Evolutionary conservation across 2,113 vertebrate genomes (phyloP), one percentile per base, ranked within the genome.

Genomic region (Camelus dromedarius): DNA sequence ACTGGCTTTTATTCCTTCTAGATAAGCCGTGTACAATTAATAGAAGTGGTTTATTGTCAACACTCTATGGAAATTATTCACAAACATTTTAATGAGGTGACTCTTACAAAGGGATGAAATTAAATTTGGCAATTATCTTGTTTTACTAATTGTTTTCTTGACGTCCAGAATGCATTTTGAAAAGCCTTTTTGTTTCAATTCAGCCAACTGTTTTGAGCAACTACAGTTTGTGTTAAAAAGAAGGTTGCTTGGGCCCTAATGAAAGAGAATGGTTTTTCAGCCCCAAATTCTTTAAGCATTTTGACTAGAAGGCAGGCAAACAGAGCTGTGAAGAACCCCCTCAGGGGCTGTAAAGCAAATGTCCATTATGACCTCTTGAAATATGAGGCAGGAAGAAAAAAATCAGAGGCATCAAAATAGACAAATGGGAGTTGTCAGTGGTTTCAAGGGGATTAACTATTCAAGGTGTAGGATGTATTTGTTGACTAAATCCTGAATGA

Each of bases 51-150:
- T 96, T 95, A 66, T 89, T 48, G 11, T 48, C 20, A 93, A 30
- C 5, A 85, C 3, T 75, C 42, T n/a, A 14, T 66, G 42, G 60
- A 32, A 56, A 87, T 66, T 92, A 76, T 56, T 85, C 52, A 56
- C 50, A 82, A 94, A 79, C 48, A 91, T 85, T 77, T 30, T 60
- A 91, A 93, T 93, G 32, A 96, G 56, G 22, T 87, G 42, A 93
- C 42, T 73, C 46, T 80, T 42, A 96, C 3, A 75, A 86, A 91
- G 24, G 5, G 6, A 83, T 73, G 9, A 62, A 72, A 96, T 92
- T 79, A 86, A 91, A 56, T 58, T 86, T 87, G 72, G 38, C 22
- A 95, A 89, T 77, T 91, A 83, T 38, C 42, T 84, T 79, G 5
- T 62, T 97, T 86, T 93, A 52, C 8, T 87, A 95, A 88, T 42